Percentiles rank a stretch among this genome's conserved stretches.
phyloP scores from a whole-genome alignment of 2,113 vertebrate genomes.

The Scalopus aquaticus region DNA sequence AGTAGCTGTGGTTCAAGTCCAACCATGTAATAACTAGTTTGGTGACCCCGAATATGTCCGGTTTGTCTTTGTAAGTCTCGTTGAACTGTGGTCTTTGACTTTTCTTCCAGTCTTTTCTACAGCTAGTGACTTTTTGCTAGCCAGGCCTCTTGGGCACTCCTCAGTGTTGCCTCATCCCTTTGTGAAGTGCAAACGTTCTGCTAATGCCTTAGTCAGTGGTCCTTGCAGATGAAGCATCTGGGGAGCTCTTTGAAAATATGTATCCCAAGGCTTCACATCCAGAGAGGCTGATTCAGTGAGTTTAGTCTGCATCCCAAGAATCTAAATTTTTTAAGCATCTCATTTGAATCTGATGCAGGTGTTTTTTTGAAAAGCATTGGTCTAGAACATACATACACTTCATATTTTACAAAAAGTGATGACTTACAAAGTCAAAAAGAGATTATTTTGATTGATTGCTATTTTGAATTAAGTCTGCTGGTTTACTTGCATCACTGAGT shows the following conservation, averaged over 20 bases:
- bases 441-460: slow-evolving; percentile 21
- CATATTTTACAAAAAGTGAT: slow-evolving; percentile 35
- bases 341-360: not conserved
- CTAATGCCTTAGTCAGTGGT: not conserved
- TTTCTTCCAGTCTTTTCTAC: not conserved
- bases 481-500: not conserved
- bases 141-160: not conserved
- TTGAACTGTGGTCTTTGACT: not conserved
- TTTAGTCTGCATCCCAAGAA: not conserved
- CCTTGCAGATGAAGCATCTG: not conserved
- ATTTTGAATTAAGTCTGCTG: not conserved
- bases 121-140: not conserved
- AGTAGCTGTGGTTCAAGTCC: not conserved
- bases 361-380: not conserved
- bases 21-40: not conserved
- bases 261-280: not conserved
- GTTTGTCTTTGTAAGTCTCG: not conserved
- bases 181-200: not conserved
- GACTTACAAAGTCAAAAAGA: slow-evolving; percentile 1
- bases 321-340: not conserved
- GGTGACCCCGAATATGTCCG: not conserved
- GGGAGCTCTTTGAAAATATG: not conserved
- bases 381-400: not conserved
- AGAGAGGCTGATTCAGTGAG: not conserved
- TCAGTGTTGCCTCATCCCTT: not conserved